phyloP scores from a whole-genome alignment of 1,140 invertebrate genomes.

The Pomphorhynchus laevis region DNA sequence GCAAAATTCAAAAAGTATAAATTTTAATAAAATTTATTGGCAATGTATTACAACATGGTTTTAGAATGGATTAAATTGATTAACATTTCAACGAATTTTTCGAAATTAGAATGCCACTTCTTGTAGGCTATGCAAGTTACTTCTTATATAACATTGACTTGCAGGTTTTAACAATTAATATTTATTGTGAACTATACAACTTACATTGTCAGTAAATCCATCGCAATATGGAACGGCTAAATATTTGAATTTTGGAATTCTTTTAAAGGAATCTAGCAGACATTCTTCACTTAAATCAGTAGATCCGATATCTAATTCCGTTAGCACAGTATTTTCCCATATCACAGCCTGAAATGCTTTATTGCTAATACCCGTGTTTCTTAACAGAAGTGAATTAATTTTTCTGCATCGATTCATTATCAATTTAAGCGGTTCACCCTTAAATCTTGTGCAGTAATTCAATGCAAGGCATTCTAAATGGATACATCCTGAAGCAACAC shows the following conservation, averaged over 20 bases:
- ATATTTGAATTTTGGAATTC: constrained; percentile 49
- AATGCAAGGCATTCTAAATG: constrained; percentile 77
- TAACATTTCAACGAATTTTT: no score
- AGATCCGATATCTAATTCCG: constrained; percentile 73
- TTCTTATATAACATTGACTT: no score
- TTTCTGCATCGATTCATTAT: constrained; percentile 64
- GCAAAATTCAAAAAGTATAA: no score
- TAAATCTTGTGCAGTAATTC: constrained; percentile 78
- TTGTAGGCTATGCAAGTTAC: no score
- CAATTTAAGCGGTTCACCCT: constrained; percentile 68
- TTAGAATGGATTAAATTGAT: no score
- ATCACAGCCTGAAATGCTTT: constrained; percentile 66
- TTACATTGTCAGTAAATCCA: constrained; percentile 59
- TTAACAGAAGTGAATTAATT: constrained; percentile 57
- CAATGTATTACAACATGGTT: no score
- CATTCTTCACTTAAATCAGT: constrained; percentile 73
- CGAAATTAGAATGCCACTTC: no score
- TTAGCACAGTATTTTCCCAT: constrained; percentile 71
- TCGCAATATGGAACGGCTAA: constrained; percentile 73
- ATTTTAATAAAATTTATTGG: no score
- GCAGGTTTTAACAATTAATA: neutral
- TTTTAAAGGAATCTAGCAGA: constrained; percentile 50
- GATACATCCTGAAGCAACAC: constrained; percentile 34
- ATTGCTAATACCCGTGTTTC: constrained; percentile 56
- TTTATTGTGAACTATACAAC: constrained; percentile 2